Evolutionary conservation across 2,888 invertebrate species (phyloP), one percentile per base, ranked within the genome.

Genomic region (Leptinotarsa rubiginosa): DNA sequence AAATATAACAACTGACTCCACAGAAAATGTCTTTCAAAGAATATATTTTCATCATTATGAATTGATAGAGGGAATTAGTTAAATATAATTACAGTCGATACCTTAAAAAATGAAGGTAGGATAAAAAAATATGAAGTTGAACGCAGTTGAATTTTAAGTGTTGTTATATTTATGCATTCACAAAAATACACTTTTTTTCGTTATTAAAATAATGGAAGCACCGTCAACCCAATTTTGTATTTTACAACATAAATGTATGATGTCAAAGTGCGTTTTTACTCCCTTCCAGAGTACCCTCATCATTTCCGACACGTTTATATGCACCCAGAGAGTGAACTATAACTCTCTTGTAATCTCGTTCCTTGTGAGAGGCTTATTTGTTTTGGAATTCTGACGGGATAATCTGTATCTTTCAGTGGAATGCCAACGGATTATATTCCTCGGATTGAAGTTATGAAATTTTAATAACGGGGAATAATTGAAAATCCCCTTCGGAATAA

Each of bases 321-420:
- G 69, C 72, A 68, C 52, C 69, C 69, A 68, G 69, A 69, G 62
- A 72, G 69, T 72, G 69, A 72, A 72, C 75, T 75, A 69, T 69
- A 69, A 69, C 56, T 72, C 75, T 75, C 75, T 72, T 69, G 71
- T 72, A 69, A 75, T 72, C 75, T 68, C 65, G 65, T 66, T 69
- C 75, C 65, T 64, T 59, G 59, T 22, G 72, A 72, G 64, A 65
- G 65, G 75, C 75, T 56, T 75, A 72, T 75, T 75, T 72, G 75
- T 75, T 75, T 75, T 69, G 65, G 72, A 69, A 59, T 72, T 56
- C 59, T 75, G 75, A 75, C 75, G 72, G 69, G 75, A 69, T 75
- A 75, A 75, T 75, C 75, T 72, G 54, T 74, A 67, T 74, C 72
- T 75, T 75, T 65, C 72, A 68, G 54, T 69, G 65, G 69, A 75